Conservation (phyloP, 2,113 vertebrate genomes). For the Burhinus bistriatus region DNA sequence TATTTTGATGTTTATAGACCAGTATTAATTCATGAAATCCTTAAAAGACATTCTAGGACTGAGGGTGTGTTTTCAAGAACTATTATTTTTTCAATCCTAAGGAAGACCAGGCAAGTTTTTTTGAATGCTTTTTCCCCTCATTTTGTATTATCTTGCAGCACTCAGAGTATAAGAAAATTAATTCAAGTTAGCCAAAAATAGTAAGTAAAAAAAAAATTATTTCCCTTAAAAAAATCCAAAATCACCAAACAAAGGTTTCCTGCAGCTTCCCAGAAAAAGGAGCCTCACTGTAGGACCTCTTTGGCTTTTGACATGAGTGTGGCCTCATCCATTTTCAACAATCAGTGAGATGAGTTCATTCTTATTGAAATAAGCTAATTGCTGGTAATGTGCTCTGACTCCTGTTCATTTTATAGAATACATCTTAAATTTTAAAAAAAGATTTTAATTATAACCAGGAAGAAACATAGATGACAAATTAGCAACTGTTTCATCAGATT, state of each 20-base stretch:
- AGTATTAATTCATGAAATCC: not conserved
- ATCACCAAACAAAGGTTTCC: not conserved
- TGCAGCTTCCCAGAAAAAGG: not conserved
- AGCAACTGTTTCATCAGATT: not conserved
- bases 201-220: not conserved
- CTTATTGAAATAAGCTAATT: not conserved
- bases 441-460: not conserved
- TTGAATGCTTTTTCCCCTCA: not conserved
- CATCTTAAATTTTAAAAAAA: not conserved
- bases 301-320: not conserved
- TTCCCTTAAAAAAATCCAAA: not conserved
- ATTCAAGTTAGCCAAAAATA: not conserved
- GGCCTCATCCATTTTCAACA: not conserved
- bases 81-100: not conserved
- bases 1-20: not conserved
- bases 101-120: not conserved
- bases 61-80: not conserved
- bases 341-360: not conserved
- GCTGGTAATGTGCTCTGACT: not conserved
- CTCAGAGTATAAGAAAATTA: not conserved
- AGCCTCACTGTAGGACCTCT: accelerated
- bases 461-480: not conserved
- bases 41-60: not conserved
- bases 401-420: not conserved
- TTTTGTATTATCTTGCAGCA: not conserved